Percentiles rank a stretch among this genome's conserved stretches.
Evolutionary conservation across 2,113 vertebrate genomes (phyloP).

Genomic region (Odontesthes bonariensis): DNA sequence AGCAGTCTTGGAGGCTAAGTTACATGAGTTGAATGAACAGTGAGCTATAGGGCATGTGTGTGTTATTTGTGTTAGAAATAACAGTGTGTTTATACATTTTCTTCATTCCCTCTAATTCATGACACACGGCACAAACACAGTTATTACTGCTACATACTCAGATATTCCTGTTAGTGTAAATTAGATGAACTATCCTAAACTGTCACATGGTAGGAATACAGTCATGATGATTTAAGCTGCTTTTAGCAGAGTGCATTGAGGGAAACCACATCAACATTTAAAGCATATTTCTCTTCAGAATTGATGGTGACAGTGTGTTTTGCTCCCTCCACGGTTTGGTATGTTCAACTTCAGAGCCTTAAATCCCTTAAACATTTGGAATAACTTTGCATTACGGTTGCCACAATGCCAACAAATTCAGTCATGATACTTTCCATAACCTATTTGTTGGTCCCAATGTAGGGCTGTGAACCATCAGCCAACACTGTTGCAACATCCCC

Average conservation of each 20-base stretch:
- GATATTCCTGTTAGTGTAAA: neutral
- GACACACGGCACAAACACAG: neutral
- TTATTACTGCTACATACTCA: neutral
- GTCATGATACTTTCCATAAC: no score
- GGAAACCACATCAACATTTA: neutral
- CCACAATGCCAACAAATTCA: no score
- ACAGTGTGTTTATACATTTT: neutral
- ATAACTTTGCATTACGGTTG: no score
- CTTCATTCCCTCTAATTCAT: neutral
- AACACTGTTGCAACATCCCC: neutral
- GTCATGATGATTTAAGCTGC: neutral
- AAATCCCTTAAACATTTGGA: no score
- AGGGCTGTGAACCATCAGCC: neutral
- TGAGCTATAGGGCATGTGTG: neutral
- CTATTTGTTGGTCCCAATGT: neutral
- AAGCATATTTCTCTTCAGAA: neutral
- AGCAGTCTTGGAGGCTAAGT: neutral
- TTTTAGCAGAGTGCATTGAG: neutral
- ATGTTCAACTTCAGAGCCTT: no score
- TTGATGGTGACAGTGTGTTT: neutral
- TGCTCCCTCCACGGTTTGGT: no score
- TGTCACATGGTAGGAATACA: neutral
- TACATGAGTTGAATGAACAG: neutral
- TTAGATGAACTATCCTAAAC: neutral
- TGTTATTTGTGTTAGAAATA: conserved; percentile 1